Base-by-base conservation (phyloP, 2,888 invertebrate species). In the Oxycera nigricornis region DNA sequence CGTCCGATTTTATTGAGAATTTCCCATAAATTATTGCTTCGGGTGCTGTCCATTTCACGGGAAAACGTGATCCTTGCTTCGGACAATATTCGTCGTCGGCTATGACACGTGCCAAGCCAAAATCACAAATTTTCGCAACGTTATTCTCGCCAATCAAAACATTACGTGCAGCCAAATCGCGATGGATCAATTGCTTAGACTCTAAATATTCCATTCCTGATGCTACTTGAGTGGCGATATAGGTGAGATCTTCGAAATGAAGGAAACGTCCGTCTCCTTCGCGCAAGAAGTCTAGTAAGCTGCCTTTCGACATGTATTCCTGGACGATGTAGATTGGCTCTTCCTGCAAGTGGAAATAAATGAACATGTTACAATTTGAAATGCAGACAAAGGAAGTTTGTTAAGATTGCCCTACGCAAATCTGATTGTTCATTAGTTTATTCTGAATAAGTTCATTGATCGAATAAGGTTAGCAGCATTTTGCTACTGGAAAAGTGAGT, bases 1-100 rank as follows among this genome's bases (percentile, higher is more conserved):
- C 98, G 85, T 99, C 99, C 55, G 97, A 97, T 86, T 99, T 99
- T 79, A 98, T 98, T 46, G 98, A 97, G 87, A 99, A 99, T 82
- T 93, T 90, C 59, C 96, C 96, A 83, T 95, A 96, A 70, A 96
- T 91, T 50, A 97, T 97, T 1, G 97, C 97, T 86, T 97, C 97
- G 0, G 97, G 97, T 1, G 97, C 96, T 1, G 98, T 98, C 98
- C 98, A 98, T 83, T 98, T 98, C 7, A 99, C 98, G 0, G 99
- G 99, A 87, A 99, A 98, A 77, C 97, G 89, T 1, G 97, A 95
- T 14, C 97, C 96, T 84, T 96, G 95, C 80, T 94, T 93, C 2
- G 97, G 97, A 84, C 96, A 97, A 83, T 98, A 98, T 83, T 98
- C 98, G 84, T 98, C 97, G 83, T 98, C 97, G 85, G 97, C 97